Conservation (phyloP, 1,140 invertebrate genomes). For the Dolichoris vasculosae region DNA sequence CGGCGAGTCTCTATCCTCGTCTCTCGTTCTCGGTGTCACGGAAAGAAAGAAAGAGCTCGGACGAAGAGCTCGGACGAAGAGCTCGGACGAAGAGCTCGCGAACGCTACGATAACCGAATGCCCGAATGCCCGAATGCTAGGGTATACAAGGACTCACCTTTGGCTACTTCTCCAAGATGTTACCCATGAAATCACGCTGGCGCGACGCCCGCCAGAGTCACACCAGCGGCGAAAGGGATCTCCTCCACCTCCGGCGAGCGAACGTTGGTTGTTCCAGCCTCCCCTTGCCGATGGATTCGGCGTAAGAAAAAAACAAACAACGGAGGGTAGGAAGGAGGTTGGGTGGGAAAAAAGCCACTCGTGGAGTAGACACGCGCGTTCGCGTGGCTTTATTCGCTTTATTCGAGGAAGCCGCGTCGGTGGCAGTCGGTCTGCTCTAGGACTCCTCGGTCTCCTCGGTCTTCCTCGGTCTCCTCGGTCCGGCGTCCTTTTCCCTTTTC, state of each 20-base stretch:
- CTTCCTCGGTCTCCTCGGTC: no score
- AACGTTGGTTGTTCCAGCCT: not conserved
- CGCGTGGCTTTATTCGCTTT: not conserved
- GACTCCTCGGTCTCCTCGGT: no score
- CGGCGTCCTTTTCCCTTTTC: not conserved
- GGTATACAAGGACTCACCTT: constrained; percentile 8
- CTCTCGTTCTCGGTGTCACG: not conserved
- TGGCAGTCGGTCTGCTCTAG: not conserved
- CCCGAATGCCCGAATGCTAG: no score
- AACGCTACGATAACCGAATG: no score
- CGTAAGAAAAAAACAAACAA: no score
- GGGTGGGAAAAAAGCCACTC: not conserved
- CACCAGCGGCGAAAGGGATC: not conserved
- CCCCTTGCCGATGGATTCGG: no score
- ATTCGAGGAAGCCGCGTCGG: not conserved
- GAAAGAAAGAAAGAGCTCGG: not conserved
- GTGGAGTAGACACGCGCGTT: constrained; percentile 2
- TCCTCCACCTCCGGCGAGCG: not conserved
- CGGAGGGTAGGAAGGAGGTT: no score
- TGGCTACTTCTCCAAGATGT: constrained; percentile 37
- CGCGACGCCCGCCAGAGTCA: constrained; percentile 28
- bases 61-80: no score
- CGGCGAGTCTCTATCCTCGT: not conserved
- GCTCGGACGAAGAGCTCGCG: no score
- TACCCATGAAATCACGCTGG: constrained; percentile 3